phyloP scores from a whole-genome alignment of 2,797 vertebrate genomes.

The Syngnathus rostellatus region DNA sequence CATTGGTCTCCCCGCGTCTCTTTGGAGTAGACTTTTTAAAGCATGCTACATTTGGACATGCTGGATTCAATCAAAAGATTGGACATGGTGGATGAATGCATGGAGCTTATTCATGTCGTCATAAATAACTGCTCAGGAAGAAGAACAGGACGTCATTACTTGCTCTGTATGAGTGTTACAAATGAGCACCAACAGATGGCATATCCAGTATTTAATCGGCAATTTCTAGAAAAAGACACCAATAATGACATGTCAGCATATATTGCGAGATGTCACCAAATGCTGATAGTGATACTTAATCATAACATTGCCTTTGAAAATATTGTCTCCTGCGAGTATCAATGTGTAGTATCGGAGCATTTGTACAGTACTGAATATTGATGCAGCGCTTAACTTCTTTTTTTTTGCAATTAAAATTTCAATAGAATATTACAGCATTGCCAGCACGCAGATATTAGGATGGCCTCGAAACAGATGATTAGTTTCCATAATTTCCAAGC shows the following conservation, averaged over 20 bases:
- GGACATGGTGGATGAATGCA: not conserved
- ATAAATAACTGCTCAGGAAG: not conserved
- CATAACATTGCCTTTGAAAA: too few species aligned
- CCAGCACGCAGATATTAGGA: not conserved
- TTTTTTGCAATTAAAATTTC: too few species aligned
- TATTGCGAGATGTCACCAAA: too few species aligned
- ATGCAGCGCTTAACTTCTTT: too few species aligned
- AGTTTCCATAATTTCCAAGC: not conserved
- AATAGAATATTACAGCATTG: not conserved
- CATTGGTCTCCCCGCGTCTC: conserved; percentile 3
- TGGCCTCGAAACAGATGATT: not conserved
- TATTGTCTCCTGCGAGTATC: too few species aligned
- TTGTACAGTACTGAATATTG: too few species aligned
- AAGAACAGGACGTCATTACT: not conserved
- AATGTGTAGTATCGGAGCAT: too few species aligned
- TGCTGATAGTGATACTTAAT: too few species aligned
- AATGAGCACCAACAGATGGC: not conserved
- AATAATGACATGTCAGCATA: not conserved
- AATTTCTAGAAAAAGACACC: not conserved
- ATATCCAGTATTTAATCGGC: too few species aligned
- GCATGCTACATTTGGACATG: conserved; percentile 1
- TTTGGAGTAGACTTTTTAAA: not conserved
- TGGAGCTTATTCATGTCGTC: not conserved
- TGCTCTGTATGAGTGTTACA: not conserved
- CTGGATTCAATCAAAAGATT: conserved; percentile 5